These are phyloP conservation scores for Clarias laeviceps DNA, from an alignment of 2,797 vertebrate species.

Conservation along the genomic window DNA sequence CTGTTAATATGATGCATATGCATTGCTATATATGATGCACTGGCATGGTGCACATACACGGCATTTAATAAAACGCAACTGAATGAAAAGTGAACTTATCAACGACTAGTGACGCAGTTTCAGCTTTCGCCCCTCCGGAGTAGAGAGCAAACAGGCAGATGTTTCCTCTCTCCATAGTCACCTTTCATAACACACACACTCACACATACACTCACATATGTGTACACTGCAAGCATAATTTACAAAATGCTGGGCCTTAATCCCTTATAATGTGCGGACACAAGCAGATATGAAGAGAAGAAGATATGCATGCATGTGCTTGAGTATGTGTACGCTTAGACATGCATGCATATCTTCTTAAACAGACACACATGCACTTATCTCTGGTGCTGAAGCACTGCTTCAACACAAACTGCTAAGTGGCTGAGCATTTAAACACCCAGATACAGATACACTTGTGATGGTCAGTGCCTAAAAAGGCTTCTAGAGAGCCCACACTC, in stretches of 20 bases:
- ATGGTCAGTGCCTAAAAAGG: slow-evolving; percentile 69
- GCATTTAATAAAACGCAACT: background rate
- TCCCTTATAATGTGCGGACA: background rate
- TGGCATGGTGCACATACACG: background rate
- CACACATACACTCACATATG: background rate
- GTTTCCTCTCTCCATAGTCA: slow-evolving; percentile 54
- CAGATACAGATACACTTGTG: slow-evolving; percentile 45
- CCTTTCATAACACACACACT: slow-evolving; percentile 37
- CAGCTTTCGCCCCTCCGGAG: slow-evolving; percentile 21
- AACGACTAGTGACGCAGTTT: background rate
- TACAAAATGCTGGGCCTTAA: slow-evolving; percentile 15
- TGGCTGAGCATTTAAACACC: slow-evolving; percentile 66
- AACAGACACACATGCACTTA: slow-evolving; percentile 53
- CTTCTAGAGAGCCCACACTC: slow-evolving; percentile 52
- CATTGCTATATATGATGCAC: background rate
- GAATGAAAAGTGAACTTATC: slow-evolving; percentile 8
- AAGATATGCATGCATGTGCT: background rate
- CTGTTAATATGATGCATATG: background rate
- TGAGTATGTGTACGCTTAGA: slow-evolving; percentile 7
- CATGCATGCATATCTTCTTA: slow-evolving; percentile 20
- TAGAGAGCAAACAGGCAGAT: slow-evolving; percentile 46
- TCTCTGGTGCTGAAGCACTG: slow-evolving; percentile 57
- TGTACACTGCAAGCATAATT: background rate
- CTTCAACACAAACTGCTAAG: slow-evolving; percentile 66
- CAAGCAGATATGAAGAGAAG: slow-evolving; percentile 3